Conservation (phyloP, 2,113 vertebrate genomes). For the Nasalis larvatus region DNA sequence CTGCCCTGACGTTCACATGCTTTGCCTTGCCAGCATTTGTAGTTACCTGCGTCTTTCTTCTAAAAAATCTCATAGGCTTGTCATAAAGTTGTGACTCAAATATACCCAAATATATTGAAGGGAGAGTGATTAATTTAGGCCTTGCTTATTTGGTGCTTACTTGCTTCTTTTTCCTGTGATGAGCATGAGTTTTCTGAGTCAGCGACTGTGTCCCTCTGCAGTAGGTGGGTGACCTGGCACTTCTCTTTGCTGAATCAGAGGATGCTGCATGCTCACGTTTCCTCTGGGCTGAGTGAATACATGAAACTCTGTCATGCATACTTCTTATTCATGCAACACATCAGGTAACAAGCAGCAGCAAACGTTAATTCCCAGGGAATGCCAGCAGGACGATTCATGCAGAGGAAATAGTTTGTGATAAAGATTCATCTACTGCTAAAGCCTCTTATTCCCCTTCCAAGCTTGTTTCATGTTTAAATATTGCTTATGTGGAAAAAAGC, state of each 20-base stretch:
- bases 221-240: background rate
- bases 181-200: slow-evolving; percentile 54
- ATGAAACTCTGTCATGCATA: background rate
- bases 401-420: slow-evolving; percentile 13
- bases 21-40: background rate
- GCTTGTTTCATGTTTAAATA: slow-evolving; percentile 46
- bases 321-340: background rate
- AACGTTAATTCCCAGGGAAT: slow-evolving; percentile 37
- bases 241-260: slow-evolving; percentile 58
- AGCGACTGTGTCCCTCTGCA: background rate
- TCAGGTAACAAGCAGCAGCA: background rate
- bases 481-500: slow-evolving; percentile 19
- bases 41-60: background rate
- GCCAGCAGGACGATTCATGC: background rate
- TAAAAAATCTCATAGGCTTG: background rate
- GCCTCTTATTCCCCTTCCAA: background rate
- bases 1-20: background rate
- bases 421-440: slow-evolving; percentile 30
- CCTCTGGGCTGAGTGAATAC: slow-evolving; percentile 13
- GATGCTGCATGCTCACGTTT: slow-evolving; percentile 1
- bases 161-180: background rate
- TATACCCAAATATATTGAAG: background rate
- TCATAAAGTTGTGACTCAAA: slow-evolving; percentile 49
- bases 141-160: slow-evolving; percentile 10
- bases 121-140: slow-evolving; percentile 31